Percentiles rank a stretch among this genome's conserved stretches.
Conservation (phyloP, 2,888 invertebrate genomes). For the Drosophila pseudotalamancana region DNA sequence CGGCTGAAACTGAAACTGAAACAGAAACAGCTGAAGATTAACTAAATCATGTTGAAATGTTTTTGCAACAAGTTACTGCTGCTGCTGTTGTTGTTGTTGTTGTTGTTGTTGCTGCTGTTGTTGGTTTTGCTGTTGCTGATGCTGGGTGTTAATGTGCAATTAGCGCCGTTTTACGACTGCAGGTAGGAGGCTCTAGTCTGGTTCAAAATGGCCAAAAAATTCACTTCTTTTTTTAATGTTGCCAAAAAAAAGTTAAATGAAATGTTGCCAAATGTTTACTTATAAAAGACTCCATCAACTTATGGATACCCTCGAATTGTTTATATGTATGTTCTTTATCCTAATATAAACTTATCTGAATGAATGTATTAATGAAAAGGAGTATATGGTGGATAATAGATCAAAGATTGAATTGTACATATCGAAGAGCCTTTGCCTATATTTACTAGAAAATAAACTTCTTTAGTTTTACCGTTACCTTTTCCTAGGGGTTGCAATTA, state of each 20-base stretch:
- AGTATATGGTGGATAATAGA: too few species aligned
- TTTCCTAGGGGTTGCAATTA: too few species aligned
- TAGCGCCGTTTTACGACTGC: slow-evolving; percentile 36
- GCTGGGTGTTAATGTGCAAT: slow-evolving; percentile 69
- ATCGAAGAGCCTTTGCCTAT: too few species aligned
- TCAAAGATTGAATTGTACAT: too few species aligned
- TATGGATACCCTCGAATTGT: background rate
- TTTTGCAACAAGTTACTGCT: slow-evolving; percentile 12
- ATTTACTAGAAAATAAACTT: too few species aligned
- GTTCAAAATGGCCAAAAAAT: slow-evolving; percentile 27
- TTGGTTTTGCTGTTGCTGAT: slow-evolving; percentile 3
- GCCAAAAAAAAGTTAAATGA: slow-evolving; percentile 47
- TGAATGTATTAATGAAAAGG: too few species aligned
- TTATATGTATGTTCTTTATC: too few species aligned
- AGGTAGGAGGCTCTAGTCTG: slow-evolving; percentile 14
- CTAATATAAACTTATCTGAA: too few species aligned
- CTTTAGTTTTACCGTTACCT: too few species aligned
- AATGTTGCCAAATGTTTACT: slow-evolving; percentile 34
- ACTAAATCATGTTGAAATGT: slow-evolving; percentile 54
- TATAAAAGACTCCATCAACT: background rate
- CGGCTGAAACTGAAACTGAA: slow-evolving; percentile 26
- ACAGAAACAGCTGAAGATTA: slow-evolving; percentile 52
- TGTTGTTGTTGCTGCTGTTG: background rate
- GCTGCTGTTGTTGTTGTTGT: background rate
- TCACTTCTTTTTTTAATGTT: slow-evolving; percentile 30